Evolutionary conservation across 2,113 vertebrate genomes (phyloP).

Genomic region (Vidua chalybeata): DNA sequence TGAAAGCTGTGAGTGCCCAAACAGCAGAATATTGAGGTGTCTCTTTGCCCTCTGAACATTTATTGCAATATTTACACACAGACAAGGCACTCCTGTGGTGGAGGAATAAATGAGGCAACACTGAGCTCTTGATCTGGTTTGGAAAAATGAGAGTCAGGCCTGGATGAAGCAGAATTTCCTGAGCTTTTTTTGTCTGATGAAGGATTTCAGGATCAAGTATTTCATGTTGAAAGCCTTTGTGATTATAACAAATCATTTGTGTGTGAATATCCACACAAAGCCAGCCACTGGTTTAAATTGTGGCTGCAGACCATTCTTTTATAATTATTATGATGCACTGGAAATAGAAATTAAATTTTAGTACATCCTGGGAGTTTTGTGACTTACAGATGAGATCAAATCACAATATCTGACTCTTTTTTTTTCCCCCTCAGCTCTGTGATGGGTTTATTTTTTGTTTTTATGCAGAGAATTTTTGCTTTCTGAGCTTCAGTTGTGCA

Average conservation of each 20-base stretch:
- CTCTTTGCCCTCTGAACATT: background rate
- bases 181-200: background rate
- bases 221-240: background rate
- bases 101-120: background rate
- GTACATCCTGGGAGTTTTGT: background rate
- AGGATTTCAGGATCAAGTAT: background rate
- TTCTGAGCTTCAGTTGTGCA: background rate
- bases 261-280: background rate
- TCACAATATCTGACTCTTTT: background rate
- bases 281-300: background rate
- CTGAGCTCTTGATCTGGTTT: background rate
- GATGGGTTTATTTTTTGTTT: background rate
- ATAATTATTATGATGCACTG: background rate
- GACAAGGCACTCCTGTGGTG: background rate
- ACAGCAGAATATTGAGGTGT: background rate
- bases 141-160: background rate
- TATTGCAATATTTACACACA: background rate
- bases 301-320: background rate
- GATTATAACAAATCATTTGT: background rate
- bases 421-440: fast-evolving
- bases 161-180: background rate
- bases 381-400: background rate
- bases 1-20: background rate
- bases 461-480: background rate
- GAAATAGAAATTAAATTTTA: background rate